Base-by-base conservation (phyloP, 2,888 invertebrate genomes). In the Nymphalis polychloros region DNA sequence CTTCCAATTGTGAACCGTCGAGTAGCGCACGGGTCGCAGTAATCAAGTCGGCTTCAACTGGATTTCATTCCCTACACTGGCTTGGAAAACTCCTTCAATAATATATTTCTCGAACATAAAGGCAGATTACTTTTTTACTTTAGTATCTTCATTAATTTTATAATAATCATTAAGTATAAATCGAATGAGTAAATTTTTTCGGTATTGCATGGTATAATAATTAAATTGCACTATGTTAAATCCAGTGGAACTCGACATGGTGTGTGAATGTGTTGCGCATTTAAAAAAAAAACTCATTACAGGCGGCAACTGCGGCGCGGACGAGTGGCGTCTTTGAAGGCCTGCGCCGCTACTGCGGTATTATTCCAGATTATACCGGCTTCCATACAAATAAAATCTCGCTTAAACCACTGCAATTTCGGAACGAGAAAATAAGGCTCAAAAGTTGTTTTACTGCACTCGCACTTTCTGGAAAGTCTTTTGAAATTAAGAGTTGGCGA, bases 331-430 rank as follows among this genome's bases (percentile, higher is more conserved):
- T 91, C 92, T 92, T 92, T 92, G 92, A 91, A 87, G 89, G 88
- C 88, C 85, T 83, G 84, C 81, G 84, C 88, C 86, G 86, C 90
- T 83, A 84, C 86, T 87, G 89, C 88, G 84, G 90, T 88, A 92
- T 92, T 91, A 92, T 92, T 90, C 85, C 89, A 90, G 92, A 91
- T 92, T 92, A 92, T 91, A 82, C 87, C 86, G 82, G 89, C 87
- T 89, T 85, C 88, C 83, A 92, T 91, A 92, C 92, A 92, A 92
- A 92, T 90, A 91, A 92, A 92, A 91, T 90, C 91, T 90, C 90
- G 87, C 90, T 91, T 91, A 91, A 91, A 90, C 84, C 89, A 88
- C 88, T 90, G 91, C 92, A 91, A 89, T 91, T 92, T 91, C 83
- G 89, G 87, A 88, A 89, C 85, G 88, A 88, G 88, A 82, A 90